phyloP scores from a whole-genome alignment of 2,888 invertebrate genomes.

The Lysandra coridon region DNA sequence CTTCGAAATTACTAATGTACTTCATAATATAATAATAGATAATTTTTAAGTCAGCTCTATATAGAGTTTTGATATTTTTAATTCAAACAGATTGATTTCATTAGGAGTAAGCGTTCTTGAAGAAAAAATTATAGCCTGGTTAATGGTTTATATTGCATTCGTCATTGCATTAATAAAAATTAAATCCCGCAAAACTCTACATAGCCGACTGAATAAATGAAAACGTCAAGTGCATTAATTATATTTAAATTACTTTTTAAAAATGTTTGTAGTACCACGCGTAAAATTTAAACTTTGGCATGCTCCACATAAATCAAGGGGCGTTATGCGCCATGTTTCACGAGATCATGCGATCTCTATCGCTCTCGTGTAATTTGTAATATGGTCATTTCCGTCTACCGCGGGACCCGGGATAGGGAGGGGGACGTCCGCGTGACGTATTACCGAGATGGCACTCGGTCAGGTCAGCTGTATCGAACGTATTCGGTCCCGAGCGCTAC shows the following conservation, averaged over 20 bases:
- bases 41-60: background rate
- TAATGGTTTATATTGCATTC: no score
- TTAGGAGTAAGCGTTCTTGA: background rate
- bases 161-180: background rate
- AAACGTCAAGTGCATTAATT: constrained; percentile 4
- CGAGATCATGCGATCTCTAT: constrained; percentile 67
- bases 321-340: constrained; percentile 82
- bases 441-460: constrained; percentile 71
- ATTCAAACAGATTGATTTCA: background rate
- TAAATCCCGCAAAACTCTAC: background rate
- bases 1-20: no score
- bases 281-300: constrained; percentile 78
- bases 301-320: constrained; percentile 79
- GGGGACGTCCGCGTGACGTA: constrained; percentile 79
- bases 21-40: no score
- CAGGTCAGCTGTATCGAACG: constrained; percentile 54
- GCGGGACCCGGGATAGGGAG: constrained; percentile 63
- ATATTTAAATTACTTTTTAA: constrained; percentile 33
- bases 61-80: background rate
- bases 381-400: constrained; percentile 64
- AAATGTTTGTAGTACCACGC: constrained; percentile 56
- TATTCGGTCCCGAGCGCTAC: constrained; percentile 38
- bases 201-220: background rate
- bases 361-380: constrained; percentile 57
- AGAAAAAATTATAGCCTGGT: background rate